These are phyloP conservation scores for Channallabes apus DNA, from an alignment of 2,797 vertebrate species.

Conservation along the genomic window DNA sequence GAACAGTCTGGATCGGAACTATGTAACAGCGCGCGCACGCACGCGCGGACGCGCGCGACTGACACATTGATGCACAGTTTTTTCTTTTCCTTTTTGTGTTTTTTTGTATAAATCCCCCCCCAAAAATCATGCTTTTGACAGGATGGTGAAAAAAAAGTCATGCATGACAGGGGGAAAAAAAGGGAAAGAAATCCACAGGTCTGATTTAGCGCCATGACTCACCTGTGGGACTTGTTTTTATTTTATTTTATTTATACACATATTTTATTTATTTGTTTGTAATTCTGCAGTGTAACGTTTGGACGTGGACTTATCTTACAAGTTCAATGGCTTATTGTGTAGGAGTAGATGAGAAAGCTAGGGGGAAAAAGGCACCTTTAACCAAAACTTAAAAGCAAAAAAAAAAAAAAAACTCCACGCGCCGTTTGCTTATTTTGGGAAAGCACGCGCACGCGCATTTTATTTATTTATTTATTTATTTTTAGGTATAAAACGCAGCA, in stretches of 20 bases:
- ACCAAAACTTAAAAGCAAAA: not conserved
- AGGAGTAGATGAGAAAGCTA: not conserved
- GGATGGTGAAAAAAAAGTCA: not conserved
- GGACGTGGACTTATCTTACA: not conserved
- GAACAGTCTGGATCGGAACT: not conserved
- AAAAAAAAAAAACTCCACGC: not conserved
- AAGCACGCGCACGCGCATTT: not conserved
- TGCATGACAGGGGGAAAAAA: too few relatives aligned
- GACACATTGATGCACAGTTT: not conserved
- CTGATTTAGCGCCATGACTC: not conserved
- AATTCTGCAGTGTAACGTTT: not conserved
- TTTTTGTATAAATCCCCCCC: not conserved
- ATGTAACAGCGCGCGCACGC: not conserved
- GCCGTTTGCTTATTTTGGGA: not conserved
- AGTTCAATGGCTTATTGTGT: not conserved
- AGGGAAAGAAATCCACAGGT: not conserved
- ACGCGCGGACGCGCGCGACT: not conserved
- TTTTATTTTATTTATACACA: too few relatives aligned
- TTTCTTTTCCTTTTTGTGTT: not conserved
- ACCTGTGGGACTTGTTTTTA: slow-evolving; percentile 2
- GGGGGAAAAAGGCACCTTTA: not conserved
- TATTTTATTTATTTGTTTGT: too few relatives aligned
- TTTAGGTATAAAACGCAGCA: not conserved
- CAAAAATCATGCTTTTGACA: not conserved
- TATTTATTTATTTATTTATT: too few relatives aligned